Evolutionary conservation across 2,888 invertebrate genomes (phyloP), one percentile per base, ranked within the genome.

Genomic region (Fissipunctia ypsillon): DNA sequence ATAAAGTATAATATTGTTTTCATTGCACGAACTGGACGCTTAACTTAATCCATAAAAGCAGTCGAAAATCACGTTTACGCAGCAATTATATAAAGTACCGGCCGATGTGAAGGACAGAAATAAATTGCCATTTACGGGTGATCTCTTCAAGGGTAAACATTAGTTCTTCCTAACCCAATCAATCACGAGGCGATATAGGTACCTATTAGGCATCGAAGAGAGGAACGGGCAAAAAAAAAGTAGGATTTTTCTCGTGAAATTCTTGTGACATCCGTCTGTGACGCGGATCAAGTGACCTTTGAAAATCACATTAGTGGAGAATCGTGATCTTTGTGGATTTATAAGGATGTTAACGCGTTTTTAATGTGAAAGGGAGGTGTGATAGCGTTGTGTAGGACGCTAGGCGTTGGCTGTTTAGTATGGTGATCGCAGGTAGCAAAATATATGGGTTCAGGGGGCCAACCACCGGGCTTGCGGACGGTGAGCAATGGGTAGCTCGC

Each of bases 81-180:
- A 45, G 41, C 28, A 65, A 54, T 54, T 50, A 77, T 54, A 28
- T 73, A 65, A 61, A 65, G 48, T 65, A 56, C 61, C 54, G 31
- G n/a, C 4, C 19, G 9, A 35, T 52, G 25, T 66, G 80, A 80
- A 71, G 61, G 80, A 66, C 84, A 69, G 38, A 54, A 69, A 84
- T 71, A 84, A 80, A 84, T 84, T 75, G 81, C 68, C 48, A 68
- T 75, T 81, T 65, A 83, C 60, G 48, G 43, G 45, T 69, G 81
- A 75, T 66, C 71, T 80, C 57, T 54, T 73, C 80, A 83, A 83
- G 84, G 84, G 43, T 80, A 84, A 80, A 66, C 71, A 71, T 69
- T 81, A 63, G 61, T 80, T 80, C 64, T 48, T 72, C 65, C 35
- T 69, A 61, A 75, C 71, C 61, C 81, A 75, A 81, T 84, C 81